Base-by-base conservation (phyloP, 2,888 invertebrate species). In the Pterobdella sp. region DNA sequence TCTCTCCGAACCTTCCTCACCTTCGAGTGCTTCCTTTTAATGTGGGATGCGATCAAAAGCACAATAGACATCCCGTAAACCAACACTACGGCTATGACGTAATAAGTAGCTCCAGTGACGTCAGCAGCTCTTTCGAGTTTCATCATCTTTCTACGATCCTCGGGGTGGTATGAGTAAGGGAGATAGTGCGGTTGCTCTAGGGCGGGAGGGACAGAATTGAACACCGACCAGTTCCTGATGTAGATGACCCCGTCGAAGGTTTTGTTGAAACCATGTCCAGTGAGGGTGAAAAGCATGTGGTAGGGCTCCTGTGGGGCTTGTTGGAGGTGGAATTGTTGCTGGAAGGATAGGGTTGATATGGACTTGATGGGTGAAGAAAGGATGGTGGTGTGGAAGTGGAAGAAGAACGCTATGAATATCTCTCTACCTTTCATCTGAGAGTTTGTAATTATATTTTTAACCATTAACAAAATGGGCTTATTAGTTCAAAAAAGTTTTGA, bases 21-120 rank as follows among this genome's bases (percentile, higher is more conserved):
- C 73, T 78, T 78, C 10, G 74, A 72, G 52, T 77, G 77, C 22
- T 77, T 75, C 1, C 78, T 74, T 35, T 82, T 80, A 68, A 83
- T 82, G 77, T 82, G 82, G 14, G 83, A 83, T 7, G 82, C 82
- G 32, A 83, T 83, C 79, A 83, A 81, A 80, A 82, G 80, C 10
- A 83, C 82, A 35, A 82, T 82, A 4, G 82, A 82, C 65, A 83
- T 78, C 1, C 82, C 83, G 76, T 82, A 83, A 42, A 83, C 82
- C 56, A 83, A 76, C 31, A 83, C 81, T n/a, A 83, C 83, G 14
- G 82, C 82, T 0, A 82, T 80, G 32, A 83, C 82, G 77, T 82
- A 83, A 76, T 82, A 82, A 0, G 81, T 77, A 22, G 82, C 82
- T 1, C 82, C 82, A 3, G 74, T 65, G 26, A 74, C 74, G 67